phyloP scores from a whole-genome alignment of 2,113 vertebrate genomes.

The Choloepus hoffmanni region DNA sequence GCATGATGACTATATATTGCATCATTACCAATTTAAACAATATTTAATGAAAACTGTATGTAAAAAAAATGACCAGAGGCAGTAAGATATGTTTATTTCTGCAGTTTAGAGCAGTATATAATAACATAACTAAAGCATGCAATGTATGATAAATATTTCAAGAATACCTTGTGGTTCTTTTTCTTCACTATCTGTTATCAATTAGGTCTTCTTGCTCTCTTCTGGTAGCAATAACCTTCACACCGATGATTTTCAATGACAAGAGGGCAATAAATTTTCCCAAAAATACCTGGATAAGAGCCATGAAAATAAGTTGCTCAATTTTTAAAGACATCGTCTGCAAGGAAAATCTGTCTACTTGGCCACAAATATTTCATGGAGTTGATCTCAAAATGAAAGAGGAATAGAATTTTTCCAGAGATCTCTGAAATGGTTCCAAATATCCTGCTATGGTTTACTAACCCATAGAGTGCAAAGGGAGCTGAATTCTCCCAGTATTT shows the following conservation, averaged over 20 bases:
- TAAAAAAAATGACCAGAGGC: constrained; percentile 30
- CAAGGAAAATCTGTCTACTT: constrained; percentile 43
- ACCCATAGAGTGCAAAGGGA: background rate
- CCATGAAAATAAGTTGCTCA: constrained; percentile 2
- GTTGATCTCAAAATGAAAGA: background rate
- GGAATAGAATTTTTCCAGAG: constrained; percentile 8
- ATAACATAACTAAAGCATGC: background rate
- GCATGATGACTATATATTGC: background rate
- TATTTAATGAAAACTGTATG: background rate
- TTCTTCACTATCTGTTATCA: background rate
- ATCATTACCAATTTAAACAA: constrained; percentile 30
- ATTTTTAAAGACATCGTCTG: constrained; percentile 16
- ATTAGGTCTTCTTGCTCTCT: background rate
- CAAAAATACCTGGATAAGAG: background rate
- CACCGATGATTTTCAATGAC: background rate
- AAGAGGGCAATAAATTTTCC: background rate
- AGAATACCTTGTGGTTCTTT: background rate
- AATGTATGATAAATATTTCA: background rate
- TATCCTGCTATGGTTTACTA: background rate
- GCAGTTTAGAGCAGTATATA: background rate
- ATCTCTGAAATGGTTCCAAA: background rate
- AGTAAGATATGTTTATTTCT: background rate
- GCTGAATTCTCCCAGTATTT: background rate
- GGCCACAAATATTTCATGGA: background rate
- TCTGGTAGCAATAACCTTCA: constrained; percentile 20